A percentile compares a stretch with the other conserved stretches of the same genome.
Evolutionary conservation across 2,113 vertebrate species (phyloP).

Genomic region (Opisthocomus hoazin): DNA sequence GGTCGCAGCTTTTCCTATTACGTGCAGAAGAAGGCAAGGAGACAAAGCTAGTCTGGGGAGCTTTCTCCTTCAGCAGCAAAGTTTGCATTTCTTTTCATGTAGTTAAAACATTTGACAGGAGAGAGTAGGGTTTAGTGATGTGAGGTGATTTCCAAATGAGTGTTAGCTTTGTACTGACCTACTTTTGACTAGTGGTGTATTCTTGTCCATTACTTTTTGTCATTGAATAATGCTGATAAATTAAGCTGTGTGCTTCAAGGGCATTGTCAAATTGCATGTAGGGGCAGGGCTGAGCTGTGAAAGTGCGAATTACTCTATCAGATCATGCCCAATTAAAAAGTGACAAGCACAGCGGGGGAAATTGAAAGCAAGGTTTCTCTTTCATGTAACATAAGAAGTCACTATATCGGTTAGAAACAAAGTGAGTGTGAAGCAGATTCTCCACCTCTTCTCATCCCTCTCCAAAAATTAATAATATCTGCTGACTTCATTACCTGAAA

Average conservation of each 20-base stretch:
- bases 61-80: conserved; percentile 17
- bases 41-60: conserved; percentile 1
- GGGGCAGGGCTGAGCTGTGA: conserved; percentile 55
- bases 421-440: conserved; percentile 40
- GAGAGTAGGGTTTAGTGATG: not conserved
- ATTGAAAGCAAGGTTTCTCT: conserved; percentile 57
- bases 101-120: conserved; percentile 28
- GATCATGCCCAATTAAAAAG: conserved; percentile 66
- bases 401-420: conserved; percentile 43
- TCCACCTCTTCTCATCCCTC: not conserved
- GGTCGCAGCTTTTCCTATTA: conserved; percentile 5
- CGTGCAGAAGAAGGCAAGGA: not conserved
- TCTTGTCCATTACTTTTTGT: conserved; percentile 56
- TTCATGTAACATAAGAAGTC: conserved; percentile 37
- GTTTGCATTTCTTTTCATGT: conserved; percentile 15
- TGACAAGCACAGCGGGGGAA: conserved; percentile 61
- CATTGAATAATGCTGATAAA: conserved; percentile 55
- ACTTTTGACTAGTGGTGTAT: conserved; percentile 19
- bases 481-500: not conserved
- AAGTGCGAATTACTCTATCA: conserved; percentile 62
- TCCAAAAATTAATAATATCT: conserved; percentile 10
- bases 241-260: conserved; percentile 61
- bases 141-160: conserved; percentile 15
- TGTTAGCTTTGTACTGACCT: conserved; percentile 45
- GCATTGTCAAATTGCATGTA: conserved; percentile 32